Evolutionary conservation across 2,113 vertebrate genomes (phyloP).

Genomic region (Pseudorectes ferrugineus): DNA sequence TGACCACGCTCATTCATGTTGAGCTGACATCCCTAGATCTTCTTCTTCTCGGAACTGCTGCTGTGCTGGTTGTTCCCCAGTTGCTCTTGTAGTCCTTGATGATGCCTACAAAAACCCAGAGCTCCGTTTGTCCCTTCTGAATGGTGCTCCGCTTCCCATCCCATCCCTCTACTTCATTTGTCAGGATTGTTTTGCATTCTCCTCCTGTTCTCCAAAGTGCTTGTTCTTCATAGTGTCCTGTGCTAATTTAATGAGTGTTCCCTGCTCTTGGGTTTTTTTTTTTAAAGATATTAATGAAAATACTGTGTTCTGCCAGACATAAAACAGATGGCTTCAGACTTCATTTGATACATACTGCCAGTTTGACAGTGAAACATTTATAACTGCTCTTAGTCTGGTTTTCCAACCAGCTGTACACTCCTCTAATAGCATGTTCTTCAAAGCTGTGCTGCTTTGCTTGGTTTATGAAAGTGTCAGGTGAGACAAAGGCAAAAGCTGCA

Average conservation of each 20-base stretch:
- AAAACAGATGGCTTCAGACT: conserved; percentile 65
- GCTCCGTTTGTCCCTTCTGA: not conserved
- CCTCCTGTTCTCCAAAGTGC: not conserved
- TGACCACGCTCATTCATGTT: not conserved
- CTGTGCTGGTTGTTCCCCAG: not conserved
- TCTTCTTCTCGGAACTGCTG: not conserved
- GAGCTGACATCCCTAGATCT: not conserved
- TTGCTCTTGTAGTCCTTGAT: not conserved
- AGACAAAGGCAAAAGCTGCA: not conserved
- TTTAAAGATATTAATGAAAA: conserved; percentile 49
- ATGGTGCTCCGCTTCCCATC: not conserved
- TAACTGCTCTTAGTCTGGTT: conserved; percentile 48
- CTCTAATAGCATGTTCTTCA: conserved; percentile 29
- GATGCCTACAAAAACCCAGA: not conserved
- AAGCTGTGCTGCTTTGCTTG: not conserved
- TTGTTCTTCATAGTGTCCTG: conserved; percentile 41
- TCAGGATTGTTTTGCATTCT: conserved; percentile 32
- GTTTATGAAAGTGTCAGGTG: conserved; percentile 42
- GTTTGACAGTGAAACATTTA: conserved; percentile 55
- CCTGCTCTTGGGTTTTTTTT: not conserved
- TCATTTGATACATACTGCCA: conserved; percentile 44
- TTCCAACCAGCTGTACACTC: conserved; percentile 30
- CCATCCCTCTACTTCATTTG: not conserved
- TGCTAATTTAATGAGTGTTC: conserved; percentile 50
- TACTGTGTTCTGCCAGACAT: conserved; percentile 47